A percentile compares a stretch with the other conserved stretches of the same genome.
These are phyloP conservation scores for Amazona finschi DNA, from an alignment of 2,797 vertebrate species.

Conservation along the genomic window DNA sequence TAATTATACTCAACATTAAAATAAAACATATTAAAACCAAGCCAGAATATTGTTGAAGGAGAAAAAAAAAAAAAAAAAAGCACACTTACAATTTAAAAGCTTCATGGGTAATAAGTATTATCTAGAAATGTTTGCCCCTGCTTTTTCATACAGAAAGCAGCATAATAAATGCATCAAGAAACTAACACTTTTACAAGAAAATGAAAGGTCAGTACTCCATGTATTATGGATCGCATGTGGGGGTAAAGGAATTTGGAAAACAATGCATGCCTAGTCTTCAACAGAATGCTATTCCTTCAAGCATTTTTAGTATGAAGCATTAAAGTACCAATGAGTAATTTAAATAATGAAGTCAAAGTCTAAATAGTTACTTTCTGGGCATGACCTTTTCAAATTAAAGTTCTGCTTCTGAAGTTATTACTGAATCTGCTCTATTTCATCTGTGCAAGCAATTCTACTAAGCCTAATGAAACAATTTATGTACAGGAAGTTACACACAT, in stretches of 20 bases:
- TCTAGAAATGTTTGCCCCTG: background rate
- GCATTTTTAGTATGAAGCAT: conserved; percentile 34
- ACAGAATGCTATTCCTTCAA: conserved; percentile 48
- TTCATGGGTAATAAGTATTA: background rate
- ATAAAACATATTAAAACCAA: background rate
- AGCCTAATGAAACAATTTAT: background rate
- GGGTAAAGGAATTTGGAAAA: conserved; percentile 69
- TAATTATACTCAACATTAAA: background rate
- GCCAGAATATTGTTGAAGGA: background rate
- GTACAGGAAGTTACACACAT: background rate
- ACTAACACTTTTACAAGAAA: background rate
- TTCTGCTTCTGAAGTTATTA: background rate
- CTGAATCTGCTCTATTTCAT: conserved; percentile 4
- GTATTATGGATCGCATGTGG: conserved; percentile 60
- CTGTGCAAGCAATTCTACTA: background rate
- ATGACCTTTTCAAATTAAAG: background rate
- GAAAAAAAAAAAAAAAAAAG: too few relatives aligned
- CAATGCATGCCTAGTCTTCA: conserved; percentile 59
- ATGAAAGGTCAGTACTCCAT: conserved; percentile 55
- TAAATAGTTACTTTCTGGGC: conserved; percentile 20
- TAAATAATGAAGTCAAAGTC: conserved; percentile 19
- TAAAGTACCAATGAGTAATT: conserved; percentile 18
- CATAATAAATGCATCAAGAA: background rate
- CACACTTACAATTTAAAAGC: background rate
- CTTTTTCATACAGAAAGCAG: background rate